Percentiles rank a stretch among this genome's conserved stretches.
Evolutionary conservation across 1,140 invertebrate species (phyloP).

Genomic region (Battus philenor): DNA sequence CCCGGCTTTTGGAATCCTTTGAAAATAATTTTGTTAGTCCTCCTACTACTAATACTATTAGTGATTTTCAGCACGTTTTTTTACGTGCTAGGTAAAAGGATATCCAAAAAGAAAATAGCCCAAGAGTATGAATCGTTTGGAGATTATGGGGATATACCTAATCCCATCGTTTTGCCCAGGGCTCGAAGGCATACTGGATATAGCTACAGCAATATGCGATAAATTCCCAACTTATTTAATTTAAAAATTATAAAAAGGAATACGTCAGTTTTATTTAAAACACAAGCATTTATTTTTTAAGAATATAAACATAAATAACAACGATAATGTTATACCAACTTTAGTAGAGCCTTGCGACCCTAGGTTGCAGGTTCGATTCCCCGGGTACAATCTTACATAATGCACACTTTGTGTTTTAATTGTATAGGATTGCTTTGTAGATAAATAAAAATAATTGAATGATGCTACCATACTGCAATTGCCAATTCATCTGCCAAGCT

Average conservation of each 20-base stretch:
- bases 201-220: constrained; percentile 9
- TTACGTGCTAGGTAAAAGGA: constrained; percentile 29
- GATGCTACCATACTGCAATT: too few relatives aligned
- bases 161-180: constrained; percentile 29
- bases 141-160: constrained; percentile 25
- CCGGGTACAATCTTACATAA: too few relatives aligned
- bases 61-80: constrained; percentile 19
- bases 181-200: constrained; percentile 23
- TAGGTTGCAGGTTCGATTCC: too few relatives aligned
- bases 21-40: constrained; percentile 22
- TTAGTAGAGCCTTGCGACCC: too few relatives aligned
- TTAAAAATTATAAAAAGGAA: neutral
- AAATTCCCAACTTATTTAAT: neutral
- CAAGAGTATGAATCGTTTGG: constrained; percentile 10
- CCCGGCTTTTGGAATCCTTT: constrained; percentile 23
- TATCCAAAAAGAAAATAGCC: constrained; percentile 18
- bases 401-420: too few relatives aligned
- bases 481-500: too few relatives aligned
- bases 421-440: too few relatives aligned
- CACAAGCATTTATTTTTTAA: neutral
- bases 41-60: constrained; percentile 24
- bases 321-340: too few relatives aligned
- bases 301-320: neutral
- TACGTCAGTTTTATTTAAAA: neutral
- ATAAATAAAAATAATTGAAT: too few relatives aligned